Base-by-base conservation (phyloP, 2,888 invertebrate species). In the Slavum lentiscoides region DNA sequence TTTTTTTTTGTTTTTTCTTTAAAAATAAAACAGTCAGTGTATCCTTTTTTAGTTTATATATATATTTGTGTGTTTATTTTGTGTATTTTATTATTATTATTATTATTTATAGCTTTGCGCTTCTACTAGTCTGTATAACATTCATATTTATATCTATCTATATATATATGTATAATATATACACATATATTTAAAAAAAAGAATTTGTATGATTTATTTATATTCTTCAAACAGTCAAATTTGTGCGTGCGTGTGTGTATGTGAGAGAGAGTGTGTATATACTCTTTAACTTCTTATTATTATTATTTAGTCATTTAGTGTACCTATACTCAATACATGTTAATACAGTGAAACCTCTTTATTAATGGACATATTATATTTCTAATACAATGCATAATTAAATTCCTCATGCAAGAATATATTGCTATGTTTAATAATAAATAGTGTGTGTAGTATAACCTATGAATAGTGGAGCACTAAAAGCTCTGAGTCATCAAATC, bases 21-120 rank as follows among this genome's bases (percentile, higher is more conserved):
- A 43, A 49, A 30, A 80, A 80, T 80, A 80, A 80, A 80, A 72
- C 64, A n/a, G 55, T n/a, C 70, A 80, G 72, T 80, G 69, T 61
- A 72, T 72, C 55, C 39, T 70, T 80, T 66, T 43, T 43, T 43
- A 43, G 58, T 80, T 58, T 72, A 58, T 80, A 23, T 37, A 64
- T 80, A 23, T 80, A 61, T 49, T 1, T 43, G 7, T 43, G 43
- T 43, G 7, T 43, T 43, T 43, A 43, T 43, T 43, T 43, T 43
- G 30, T 80, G 62, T 70, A 37, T 58, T 61, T 39, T 39, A 39
- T 4, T 39, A 6, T 39, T 39, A 43, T 2, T 23, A 80, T 70
- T 70, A 64, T 80, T 80, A 66, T 80, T 72, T 49, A 49, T 72
- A 21, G 64, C 43, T 58, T 70, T 53, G 69, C 61, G 77, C 69